Evolutionary conservation across 2,888 invertebrate genomes (phyloP), one percentile per base, ranked within the genome.

Genomic region (Eudasyphora cyanicolor): DNA sequence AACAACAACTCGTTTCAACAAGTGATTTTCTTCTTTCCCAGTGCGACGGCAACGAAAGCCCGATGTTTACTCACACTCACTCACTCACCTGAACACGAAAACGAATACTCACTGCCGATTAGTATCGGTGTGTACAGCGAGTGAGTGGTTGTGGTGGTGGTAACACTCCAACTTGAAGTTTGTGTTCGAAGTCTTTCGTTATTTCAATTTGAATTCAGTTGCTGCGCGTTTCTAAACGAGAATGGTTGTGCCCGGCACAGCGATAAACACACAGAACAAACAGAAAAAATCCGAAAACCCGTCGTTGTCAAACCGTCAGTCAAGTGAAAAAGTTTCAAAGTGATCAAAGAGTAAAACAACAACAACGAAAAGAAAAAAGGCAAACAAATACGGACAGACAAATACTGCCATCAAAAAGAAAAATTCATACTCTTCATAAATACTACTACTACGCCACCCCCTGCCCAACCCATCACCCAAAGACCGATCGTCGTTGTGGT

Each of bases 151-250:
- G 49, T 70, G 60, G 27, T 35, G 29, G 42, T 54, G 76, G n/a
- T 54, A 21, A n/a, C 45, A 51, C 60, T 57, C 10, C 29, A 45
- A 27, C 45, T 75, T 73, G 21, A 75, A 86, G 88, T 88, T 88
- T 86, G 87, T 87, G 82, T 82, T 75, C 86, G 86, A 85, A 87
- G 86, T 88, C 88, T 88, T 88, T 87, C 85, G 88, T 87, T 87
- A 82, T 76, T 77, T 60, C 38, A 79, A 82, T 83, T 88, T 49
- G 45, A 79, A 82, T 83, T 88, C 84, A 88, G 88, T 88, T 87
- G 86, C 85, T 86, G 82, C 87, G 87, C 86, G 86, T 87, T 85
- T 85, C 86, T 86, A 82, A 87, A 82, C 87, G 84, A 85, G 79
- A 86, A 80, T 85, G 87, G 88, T 88, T 86, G 85, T 85, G 82